Percentiles rank a stretch among this genome's conserved stretches.
Evolutionary conservation across 2,113 vertebrate genomes (phyloP).

Genomic region (Tetraodon nigroviridis): DNA sequence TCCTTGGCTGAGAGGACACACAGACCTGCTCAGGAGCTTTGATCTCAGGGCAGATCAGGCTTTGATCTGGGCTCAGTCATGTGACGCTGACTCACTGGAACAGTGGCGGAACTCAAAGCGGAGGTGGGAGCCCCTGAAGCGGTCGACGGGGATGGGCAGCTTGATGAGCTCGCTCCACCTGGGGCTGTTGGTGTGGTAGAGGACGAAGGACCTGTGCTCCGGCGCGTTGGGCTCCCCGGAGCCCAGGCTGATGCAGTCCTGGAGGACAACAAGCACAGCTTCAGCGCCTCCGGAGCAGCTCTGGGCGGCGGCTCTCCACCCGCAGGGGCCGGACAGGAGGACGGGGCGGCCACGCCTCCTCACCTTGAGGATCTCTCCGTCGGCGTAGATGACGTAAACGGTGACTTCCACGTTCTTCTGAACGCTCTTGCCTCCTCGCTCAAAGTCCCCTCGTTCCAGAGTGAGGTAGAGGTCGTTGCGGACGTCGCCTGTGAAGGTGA

Average conservation of each 20-base stretch:
- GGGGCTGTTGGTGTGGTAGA: slow-evolving; percentile 96
- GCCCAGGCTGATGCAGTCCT: slow-evolving; percentile 95
- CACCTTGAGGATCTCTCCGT: slow-evolving; percentile 94
- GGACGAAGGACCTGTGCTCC: slow-evolving; percentile 90
- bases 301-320: too few species aligned
- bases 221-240: slow-evolving; percentile 86
- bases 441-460: slow-evolving; percentile 92
- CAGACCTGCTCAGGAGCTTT: too few species aligned
- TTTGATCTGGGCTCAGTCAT: too few species aligned
- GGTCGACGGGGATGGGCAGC: slow-evolving; percentile 91
- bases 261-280: neutral
- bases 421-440: slow-evolving; percentile 96
- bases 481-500: slow-evolving; percentile 80
- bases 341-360: fast-evolving
- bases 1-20: too few species aligned
- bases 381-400: slow-evolving; percentile 89
- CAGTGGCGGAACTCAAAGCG: slow-evolving; percentile 99
- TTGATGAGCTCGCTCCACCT: slow-evolving; percentile 97
- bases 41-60: too few species aligned
- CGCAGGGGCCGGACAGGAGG: too few species aligned
- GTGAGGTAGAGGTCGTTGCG: slow-evolving; percentile 95
- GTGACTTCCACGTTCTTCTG: slow-evolving; percentile 98
- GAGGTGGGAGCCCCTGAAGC: slow-evolving; percentile 93
- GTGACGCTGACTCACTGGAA: slow-evolving; percentile 81
- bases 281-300: too few species aligned